Evolutionary conservation across 1,140 invertebrate species (phyloP).

Genomic region (Neodiprion lecontei): DNA sequence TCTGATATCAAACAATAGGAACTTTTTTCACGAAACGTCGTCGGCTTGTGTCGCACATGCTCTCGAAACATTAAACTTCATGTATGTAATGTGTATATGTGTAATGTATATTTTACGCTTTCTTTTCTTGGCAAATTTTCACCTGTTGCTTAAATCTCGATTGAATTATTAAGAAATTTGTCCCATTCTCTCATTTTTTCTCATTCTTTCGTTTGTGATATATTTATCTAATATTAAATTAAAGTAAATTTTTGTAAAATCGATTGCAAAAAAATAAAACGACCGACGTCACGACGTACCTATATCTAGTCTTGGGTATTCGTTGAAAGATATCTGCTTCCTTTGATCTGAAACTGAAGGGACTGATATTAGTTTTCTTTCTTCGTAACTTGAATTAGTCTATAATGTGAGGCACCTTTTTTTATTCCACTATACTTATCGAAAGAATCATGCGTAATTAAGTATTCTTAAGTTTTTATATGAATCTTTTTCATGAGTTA

Average conservation of each 20-base stretch:
- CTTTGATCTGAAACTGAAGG: conserved; percentile 54
- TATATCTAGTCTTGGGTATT: conserved; percentile 57
- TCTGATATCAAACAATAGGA: too few relatives aligned
- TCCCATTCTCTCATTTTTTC: neutral
- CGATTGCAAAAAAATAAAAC: neutral
- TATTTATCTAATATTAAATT: neutral
- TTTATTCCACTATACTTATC: conserved; percentile 9
- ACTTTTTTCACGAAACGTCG: neutral
- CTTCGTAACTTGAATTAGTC: conserved; percentile 13
- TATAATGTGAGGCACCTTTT: neutral
- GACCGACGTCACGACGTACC: conserved; percentile 43
- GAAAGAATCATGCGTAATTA: neutral
- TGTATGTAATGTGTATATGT: too few relatives aligned
- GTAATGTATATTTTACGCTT: neutral
- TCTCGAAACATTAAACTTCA: neutral
- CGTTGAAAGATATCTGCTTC: conserved; percentile 53
- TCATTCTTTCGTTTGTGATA: neutral
- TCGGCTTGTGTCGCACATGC: neutral
- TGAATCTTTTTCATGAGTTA: conserved; percentile 1
- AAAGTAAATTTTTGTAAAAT: neutral
- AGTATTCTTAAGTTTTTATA: neutral
- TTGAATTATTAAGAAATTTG: neutral
- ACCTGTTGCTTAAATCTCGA: neutral
- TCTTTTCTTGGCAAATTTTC: neutral
- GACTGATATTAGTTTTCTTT: conserved; percentile 17